phyloP scores from a whole-genome alignment of 2,888 invertebrate species.

The Ophioninae sp. region DNA sequence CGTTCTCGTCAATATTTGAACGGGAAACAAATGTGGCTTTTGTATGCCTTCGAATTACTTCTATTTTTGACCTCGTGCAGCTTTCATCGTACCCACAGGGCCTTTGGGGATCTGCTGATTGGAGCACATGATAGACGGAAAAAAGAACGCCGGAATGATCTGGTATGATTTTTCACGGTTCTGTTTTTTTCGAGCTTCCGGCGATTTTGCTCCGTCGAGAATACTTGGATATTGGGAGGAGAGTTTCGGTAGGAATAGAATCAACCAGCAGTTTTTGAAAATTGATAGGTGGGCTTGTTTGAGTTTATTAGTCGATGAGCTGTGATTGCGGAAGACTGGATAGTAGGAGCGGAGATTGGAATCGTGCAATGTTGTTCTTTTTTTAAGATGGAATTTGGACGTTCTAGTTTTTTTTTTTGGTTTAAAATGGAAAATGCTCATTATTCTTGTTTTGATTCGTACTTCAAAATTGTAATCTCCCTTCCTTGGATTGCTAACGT shows the following conservation, averaged over 20 bases:
- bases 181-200: neutral
- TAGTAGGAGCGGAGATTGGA: neutral
- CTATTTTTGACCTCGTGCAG: neutral
- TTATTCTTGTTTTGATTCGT: no score
- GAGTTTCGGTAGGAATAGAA: neutral
- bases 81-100: neutral
- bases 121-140: neutral
- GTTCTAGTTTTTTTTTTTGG: no score
- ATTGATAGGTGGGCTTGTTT: neutral
- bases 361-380: neutral
- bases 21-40: neutral
- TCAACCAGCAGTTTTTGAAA: neutral
- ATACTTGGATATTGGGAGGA: neutral
- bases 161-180: no score
- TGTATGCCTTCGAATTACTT: neutral
- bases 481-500: no score
- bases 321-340: neutral
- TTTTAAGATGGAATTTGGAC: no score
- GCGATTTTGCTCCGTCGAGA: neutral
- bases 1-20: neutral
- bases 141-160: no score
- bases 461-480: no score
- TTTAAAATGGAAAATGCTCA: no score
- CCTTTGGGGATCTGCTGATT: neutral
- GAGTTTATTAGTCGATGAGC: neutral